Conservation (phyloP, 1,140 invertebrate genomes). For the Philotrypesis tridentata region DNA sequence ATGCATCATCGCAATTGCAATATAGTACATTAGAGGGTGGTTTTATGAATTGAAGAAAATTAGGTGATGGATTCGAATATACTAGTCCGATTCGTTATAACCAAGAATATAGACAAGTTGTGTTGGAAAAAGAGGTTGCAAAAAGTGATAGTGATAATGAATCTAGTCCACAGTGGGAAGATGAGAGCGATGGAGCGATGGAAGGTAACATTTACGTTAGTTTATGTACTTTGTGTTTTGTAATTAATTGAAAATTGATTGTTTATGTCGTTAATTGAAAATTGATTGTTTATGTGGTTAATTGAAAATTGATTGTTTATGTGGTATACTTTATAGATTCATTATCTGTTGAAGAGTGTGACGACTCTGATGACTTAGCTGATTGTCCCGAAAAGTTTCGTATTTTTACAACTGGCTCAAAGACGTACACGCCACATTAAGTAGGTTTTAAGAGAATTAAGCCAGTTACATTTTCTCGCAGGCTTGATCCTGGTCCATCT, state of each 20-base stretch:
- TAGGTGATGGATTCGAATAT: conserved; percentile 74
- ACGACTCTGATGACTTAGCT: conserved; percentile 74
- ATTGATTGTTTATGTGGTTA: too few relatives aligned
- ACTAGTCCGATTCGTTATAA: conserved; percentile 76
- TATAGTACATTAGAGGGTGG: conserved; percentile 71
- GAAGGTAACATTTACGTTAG: conserved; percentile 27
- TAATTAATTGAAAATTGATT: too few relatives aligned
- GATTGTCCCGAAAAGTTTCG: conserved; percentile 82
- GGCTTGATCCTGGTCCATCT: conserved; percentile 80
- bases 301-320: too few relatives aligned
- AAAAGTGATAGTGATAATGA: conserved; percentile 66
- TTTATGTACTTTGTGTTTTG: too few relatives aligned
- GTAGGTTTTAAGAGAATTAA: conserved; percentile 89
- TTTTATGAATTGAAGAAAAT: conserved; percentile 73
- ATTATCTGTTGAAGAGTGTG: conserved; percentile 67
- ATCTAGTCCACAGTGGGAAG: conserved; percentile 57
- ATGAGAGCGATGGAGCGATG: conserved; percentile 61
- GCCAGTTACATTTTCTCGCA: conserved; percentile 81
- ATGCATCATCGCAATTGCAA: conserved; percentile 71
- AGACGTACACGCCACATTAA: conserved; percentile 91
- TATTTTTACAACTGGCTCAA: conserved; percentile 90
- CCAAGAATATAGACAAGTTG: conserved; percentile 75
- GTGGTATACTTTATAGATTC: conserved; percentile 55
- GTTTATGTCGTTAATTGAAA: too few relatives aligned
- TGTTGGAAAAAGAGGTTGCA: conserved; percentile 66